Conservation (phyloP, 1,140 invertebrate species). For the Nixonia krombeini region DNA sequence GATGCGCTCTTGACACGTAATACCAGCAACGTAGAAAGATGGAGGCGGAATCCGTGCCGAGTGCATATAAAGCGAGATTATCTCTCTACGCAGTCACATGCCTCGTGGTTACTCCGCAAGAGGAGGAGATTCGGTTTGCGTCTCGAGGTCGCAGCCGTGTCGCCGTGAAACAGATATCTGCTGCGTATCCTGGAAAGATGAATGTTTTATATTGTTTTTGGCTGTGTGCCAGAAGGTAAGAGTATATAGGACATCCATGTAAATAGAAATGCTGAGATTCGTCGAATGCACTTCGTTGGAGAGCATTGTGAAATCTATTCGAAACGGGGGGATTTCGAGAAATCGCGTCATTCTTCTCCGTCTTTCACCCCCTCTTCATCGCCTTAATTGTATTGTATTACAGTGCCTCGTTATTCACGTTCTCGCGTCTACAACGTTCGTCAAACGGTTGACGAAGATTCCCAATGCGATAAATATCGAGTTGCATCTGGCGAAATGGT, state of each 20-base stretch:
- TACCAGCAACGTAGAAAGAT: slow-evolving; percentile 42
- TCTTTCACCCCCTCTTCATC: too few relatives aligned
- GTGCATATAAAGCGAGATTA: slow-evolving; percentile 46
- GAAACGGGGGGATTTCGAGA: neutral
- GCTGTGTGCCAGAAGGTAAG: slow-evolving; percentile 18
- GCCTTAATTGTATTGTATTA: too few relatives aligned
- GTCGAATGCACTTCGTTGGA: slow-evolving; percentile 19
- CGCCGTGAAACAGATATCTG: slow-evolving; percentile 21
- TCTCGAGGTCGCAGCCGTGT: slow-evolving; percentile 21
- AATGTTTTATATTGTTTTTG: slow-evolving; percentile 38
- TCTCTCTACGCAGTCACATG: slow-evolving; percentile 41
- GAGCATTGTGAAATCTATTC: slow-evolving; percentile 10
- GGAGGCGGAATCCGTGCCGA: slow-evolving; percentile 32
- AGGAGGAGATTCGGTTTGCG: slow-evolving; percentile 26
- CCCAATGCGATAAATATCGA: too few relatives aligned
- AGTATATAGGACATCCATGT: slow-evolving; percentile 22
- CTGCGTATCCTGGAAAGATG: slow-evolving; percentile 10
- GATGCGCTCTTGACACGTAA: slow-evolving; percentile 44
- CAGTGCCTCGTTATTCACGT: too few relatives aligned
- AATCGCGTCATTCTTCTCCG: too few relatives aligned
- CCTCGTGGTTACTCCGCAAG: slow-evolving; percentile 37
- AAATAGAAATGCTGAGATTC: slow-evolving; percentile 21
- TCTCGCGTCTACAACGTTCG: too few relatives aligned
- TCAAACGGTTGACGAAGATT: too few relatives aligned
- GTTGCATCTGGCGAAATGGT: too few relatives aligned